A percentile compares a stretch with the other conserved stretches of the same genome.
Conservation (phyloP, 2,113 vertebrate species). For the Toxotes jaculatrix region DNA sequence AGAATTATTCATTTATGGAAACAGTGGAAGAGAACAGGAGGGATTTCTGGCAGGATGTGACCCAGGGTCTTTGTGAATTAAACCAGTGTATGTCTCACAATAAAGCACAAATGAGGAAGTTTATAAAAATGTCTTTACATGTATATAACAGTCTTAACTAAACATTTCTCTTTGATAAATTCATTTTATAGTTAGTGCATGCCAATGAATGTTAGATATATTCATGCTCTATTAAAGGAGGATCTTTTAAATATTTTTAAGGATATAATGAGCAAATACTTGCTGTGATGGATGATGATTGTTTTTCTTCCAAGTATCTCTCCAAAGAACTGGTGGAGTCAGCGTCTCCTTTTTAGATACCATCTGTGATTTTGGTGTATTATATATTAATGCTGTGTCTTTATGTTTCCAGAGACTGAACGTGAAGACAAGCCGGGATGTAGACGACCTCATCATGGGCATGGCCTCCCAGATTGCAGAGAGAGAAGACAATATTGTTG, state of each 20-base stretch:
- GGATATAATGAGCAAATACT: neutral
- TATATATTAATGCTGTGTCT: neutral
- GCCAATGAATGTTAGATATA: too few species aligned
- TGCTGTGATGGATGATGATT: conserved; percentile 1
- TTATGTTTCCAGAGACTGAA: conserved; percentile 79
- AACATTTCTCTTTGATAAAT: too few species aligned
- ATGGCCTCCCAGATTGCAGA: conserved; percentile 97
- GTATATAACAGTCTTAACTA: too few species aligned
- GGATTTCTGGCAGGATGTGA: neutral
- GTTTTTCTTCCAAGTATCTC: neutral
- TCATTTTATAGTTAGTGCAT: too few species aligned
- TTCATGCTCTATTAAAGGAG: too few species aligned
- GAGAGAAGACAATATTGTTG: conserved; percentile 89
- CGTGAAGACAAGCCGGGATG: conserved; percentile 77
- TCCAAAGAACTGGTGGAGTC: neutral
- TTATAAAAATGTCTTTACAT: too few species aligned
- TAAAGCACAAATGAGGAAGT: too few species aligned
- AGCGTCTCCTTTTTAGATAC: neutral
- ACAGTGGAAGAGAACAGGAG: neutral
- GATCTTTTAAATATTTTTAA: neutral
- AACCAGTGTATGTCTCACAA: too few species aligned
- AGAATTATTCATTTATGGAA: neutral
- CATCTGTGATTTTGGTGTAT: neutral
- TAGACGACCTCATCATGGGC: conserved; percentile 90
- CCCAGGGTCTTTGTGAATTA: neutral